Percentiles rank a stretch among this genome's conserved stretches.
Conservation (phyloP, 2,888 invertebrate genomes). For the Physocephala rufipes region DNA sequence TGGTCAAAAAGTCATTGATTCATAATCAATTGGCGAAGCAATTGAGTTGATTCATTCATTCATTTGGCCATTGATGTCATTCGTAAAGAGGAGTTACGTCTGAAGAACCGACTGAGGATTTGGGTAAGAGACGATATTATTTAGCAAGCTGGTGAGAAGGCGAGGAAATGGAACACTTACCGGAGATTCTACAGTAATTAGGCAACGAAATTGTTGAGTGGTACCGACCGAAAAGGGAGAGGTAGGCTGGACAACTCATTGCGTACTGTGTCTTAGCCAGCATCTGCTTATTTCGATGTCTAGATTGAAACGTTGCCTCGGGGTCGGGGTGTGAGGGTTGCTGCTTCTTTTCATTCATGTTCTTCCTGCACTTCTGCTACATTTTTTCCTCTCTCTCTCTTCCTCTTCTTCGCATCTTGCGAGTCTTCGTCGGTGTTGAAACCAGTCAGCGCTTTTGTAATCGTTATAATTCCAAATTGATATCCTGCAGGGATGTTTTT, state of each 20-base stretch:
- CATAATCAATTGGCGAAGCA: neutral
- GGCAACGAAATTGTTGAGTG: constrained; percentile 10
- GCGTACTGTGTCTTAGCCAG: neutral
- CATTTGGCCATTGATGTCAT: neutral
- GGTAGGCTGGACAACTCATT: neutral
- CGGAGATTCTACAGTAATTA: constrained; percentile 13
- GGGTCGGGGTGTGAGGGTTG: constrained; percentile 16
- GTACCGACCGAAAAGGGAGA: constrained; percentile 5
- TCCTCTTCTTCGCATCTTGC: neutral
- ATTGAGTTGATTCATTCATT: constrained; percentile 24
- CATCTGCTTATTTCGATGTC: constrained; percentile 22
- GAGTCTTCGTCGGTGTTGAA: neutral
- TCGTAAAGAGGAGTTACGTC: neutral
- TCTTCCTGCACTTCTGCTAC: neutral
- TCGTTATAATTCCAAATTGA: constrained; percentile 59
- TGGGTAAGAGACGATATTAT: too few relatives aligned
- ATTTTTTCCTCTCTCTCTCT: neutral
- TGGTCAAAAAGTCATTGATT: constrained; percentile 25
- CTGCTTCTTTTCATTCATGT: too few relatives aligned
- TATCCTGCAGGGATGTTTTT: constrained; percentile 64
- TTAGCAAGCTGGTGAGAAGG: too few relatives aligned
- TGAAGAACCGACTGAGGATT: too few relatives aligned
- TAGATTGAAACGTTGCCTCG: constrained; percentile 17
- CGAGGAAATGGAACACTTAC: neutral
- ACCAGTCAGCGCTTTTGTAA: constrained; percentile 17